Percentiles rank a stretch among this genome's conserved stretches.
phyloP scores from a whole-genome alignment of 2,888 invertebrate genomes.

The Carcina quercana region DNA sequence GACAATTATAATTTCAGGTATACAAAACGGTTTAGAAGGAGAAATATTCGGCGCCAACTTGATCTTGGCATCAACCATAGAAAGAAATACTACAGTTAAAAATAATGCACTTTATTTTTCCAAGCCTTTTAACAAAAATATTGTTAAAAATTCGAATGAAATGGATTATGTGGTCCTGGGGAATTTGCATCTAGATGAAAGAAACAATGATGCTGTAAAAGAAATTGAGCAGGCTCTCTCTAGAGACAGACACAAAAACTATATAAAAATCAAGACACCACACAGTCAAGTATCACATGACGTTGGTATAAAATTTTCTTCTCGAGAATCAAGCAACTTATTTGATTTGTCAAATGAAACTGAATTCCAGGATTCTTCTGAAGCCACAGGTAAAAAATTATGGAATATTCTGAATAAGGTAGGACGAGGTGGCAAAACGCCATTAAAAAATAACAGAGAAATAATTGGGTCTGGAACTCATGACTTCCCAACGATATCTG shows the following conservation, averaged over 20 bases:
- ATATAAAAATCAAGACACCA: constrained; percentile 31
- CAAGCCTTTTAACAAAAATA: constrained; percentile 41
- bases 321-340: constrained; percentile 15
- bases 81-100: constrained; percentile 44
- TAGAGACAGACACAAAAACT: constrained; percentile 25
- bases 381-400: constrained; percentile 23
- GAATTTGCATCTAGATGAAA: constrained; percentile 39
- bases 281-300: constrained; percentile 33
- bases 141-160: constrained; percentile 29
- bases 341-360: constrained; percentile 24
- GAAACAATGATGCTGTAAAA: too few species aligned
- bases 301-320: constrained; percentile 24
- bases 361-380: constrained; percentile 28
- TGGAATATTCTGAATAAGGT: constrained; percentile 35
- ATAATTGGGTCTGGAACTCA: constrained; percentile 20
- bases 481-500: constrained; percentile 29
- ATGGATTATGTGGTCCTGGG: constrained; percentile 43
- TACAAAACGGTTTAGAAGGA: constrained; percentile 79
- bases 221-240: constrained; percentile 27
- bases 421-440: constrained; percentile 21
- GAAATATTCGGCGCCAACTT: constrained; percentile 80
- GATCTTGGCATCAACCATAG: constrained; percentile 73
- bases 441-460: constrained; percentile 15
- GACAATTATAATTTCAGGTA: constrained; percentile 40
- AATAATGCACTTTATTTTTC: constrained; percentile 37